These are phyloP conservation scores for Cheiracanthium punctorium DNA, from an alignment of 2,888 invertebrate genomes.

Conservation along the genomic window DNA sequence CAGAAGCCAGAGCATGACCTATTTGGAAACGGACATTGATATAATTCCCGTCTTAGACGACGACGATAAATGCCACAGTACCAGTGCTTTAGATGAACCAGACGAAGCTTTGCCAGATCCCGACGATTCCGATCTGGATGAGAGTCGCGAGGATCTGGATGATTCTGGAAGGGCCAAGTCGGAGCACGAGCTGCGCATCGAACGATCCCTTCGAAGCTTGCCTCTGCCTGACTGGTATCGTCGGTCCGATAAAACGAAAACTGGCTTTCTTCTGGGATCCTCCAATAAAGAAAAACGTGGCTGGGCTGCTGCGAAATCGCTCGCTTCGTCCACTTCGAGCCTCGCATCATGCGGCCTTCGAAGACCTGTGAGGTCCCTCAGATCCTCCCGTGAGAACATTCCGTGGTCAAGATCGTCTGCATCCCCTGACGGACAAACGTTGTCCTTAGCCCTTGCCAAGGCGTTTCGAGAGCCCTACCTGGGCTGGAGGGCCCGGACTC, in stretches of 20 bases:
- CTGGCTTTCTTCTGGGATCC: constrained; percentile 47
- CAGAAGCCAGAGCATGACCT: constrained; percentile 69
- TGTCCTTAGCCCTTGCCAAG: constrained; percentile 61
- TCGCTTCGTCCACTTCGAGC: constrained; percentile 64
- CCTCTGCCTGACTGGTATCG: constrained; percentile 97
- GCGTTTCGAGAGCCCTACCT: constrained; percentile 66
- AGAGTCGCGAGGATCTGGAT: constrained; percentile 43
- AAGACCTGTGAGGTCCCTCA: constrained; percentile 70
- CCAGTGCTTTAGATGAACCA: constrained; percentile 42
- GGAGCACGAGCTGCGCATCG: constrained; percentile 94
- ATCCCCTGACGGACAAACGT: constrained; percentile 77
- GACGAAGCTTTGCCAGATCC: constrained; percentile 25
- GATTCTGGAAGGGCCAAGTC: constrained; percentile 80
- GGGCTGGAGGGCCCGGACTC: constrained; percentile 54
- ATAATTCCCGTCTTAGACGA: constrained; percentile 45
- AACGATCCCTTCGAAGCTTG: constrained; percentile 92
- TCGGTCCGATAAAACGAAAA: constrained; percentile 75
- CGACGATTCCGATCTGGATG: constrained; percentile 47
- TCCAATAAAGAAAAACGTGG: constrained; percentile 50
- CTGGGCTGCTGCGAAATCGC: constrained; percentile 64
- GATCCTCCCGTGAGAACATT: constrained; percentile 73
- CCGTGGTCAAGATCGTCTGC: constrained; percentile 78
- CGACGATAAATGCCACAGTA: constrained; percentile 50
- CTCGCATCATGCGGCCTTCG: constrained; percentile 58
- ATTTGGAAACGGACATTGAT: constrained; percentile 70